These are phyloP conservation scores for Cheirogaleus medius DNA, from an alignment of 2,113 vertebrate species.

Conservation along the genomic window DNA sequence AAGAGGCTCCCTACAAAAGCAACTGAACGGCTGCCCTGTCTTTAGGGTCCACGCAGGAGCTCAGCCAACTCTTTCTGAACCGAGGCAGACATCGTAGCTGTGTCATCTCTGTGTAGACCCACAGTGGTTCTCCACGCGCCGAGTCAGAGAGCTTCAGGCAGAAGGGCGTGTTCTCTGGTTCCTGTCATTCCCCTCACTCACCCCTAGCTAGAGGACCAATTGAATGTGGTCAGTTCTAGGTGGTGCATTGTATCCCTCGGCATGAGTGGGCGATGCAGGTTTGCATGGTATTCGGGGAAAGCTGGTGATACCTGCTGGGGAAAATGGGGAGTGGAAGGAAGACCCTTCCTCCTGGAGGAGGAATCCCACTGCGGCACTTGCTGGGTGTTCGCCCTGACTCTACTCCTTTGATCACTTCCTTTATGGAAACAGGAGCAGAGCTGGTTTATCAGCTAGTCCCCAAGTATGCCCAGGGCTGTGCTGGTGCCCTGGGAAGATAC, in stretches of 20 bases:
- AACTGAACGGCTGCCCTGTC: not conserved
- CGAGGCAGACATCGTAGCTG: accelerated
- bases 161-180: not conserved
- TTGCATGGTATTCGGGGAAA: not conserved
- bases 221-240: not conserved
- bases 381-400: not conserved
- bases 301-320: not conserved
- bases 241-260: not conserved
- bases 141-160: not conserved
- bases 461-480: not conserved
- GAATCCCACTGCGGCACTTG: not conserved
- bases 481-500: not conserved
- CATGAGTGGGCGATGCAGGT: accelerated
- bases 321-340: not conserved
- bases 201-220: not conserved
- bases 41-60: not conserved
- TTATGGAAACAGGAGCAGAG: not conserved
- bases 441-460: not conserved
- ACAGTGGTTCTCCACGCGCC: not conserved
- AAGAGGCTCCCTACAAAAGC: not conserved
- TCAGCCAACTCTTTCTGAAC: not conserved
- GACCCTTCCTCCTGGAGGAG: not conserved
- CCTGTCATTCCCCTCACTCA: not conserved
- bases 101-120: too few species aligned
- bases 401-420: not conserved